Conservation (phyloP, 1,140 invertebrate species). For the Alviniconcha marisindica region DNA sequence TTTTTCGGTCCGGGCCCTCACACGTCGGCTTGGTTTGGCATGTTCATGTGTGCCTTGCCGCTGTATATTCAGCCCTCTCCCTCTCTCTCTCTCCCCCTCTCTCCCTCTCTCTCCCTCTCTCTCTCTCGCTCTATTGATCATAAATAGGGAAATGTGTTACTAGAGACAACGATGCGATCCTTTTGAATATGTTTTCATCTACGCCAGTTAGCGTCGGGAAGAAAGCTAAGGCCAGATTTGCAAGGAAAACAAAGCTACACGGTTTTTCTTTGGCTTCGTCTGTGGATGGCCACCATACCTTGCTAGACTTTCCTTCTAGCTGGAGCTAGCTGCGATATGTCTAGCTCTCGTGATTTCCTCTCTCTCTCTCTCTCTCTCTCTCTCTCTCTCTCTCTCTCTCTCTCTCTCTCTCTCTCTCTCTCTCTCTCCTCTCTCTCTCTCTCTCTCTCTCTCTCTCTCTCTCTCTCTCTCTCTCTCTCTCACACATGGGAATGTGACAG, state of each 20-base stretch:
- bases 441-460: not conserved
- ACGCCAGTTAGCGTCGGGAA: not conserved
- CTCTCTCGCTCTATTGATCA: constrained; percentile 35
- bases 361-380: not conserved
- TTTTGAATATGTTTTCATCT: constrained; percentile 36
- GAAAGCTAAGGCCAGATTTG: constrained; percentile 20
- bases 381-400: not conserved
- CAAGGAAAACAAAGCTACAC: constrained; percentile 20
- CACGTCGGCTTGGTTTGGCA: no score
- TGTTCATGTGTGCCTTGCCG: not conserved
- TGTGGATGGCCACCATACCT: not conserved
- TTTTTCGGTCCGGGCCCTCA: not conserved
- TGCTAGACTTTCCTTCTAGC: not conserved
- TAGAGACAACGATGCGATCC: constrained; percentile 18
- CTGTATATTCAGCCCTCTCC: not conserved
- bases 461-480: no score
- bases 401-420: not conserved
- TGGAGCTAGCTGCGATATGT: not conserved
- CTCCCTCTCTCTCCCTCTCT: no score
- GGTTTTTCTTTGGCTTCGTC: not conserved
- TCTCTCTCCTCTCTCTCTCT: no score
- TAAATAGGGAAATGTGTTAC: constrained; percentile 34
- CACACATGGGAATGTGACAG: no score
- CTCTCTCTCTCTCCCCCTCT: no score
- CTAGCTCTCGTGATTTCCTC: not conserved